Percentiles rank a stretch among this genome's conserved stretches.
These are phyloP conservation scores for Myiotriccus ornatus DNA, from an alignment of 2,797 vertebrate genomes.

Conservation along the genomic window DNA sequence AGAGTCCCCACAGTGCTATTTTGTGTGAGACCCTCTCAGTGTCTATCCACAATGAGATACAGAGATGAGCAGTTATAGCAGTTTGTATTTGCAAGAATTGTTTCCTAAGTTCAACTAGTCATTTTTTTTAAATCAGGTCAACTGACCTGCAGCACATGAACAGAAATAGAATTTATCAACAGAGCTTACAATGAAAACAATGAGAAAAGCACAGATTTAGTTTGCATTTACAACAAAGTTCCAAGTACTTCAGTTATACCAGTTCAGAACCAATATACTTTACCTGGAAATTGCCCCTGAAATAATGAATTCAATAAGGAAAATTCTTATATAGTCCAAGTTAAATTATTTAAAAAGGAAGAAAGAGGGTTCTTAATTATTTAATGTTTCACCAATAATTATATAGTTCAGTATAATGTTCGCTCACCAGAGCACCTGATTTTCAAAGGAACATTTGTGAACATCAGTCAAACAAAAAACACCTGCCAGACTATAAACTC, in stretches of 20 bases:
- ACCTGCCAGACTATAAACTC: slow-evolving; percentile 63
- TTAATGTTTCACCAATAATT: slow-evolving; percentile 72
- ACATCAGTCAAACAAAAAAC: slow-evolving; percentile 51
- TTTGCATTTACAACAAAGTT: slow-evolving; percentile 20
- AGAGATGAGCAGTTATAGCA: background rate
- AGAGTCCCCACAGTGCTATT: background rate
- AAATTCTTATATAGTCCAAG: slow-evolving; percentile 62
- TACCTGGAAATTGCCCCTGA: slow-evolving; percentile 65
- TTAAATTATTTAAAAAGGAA: slow-evolving; percentile 69
- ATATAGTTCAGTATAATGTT: slow-evolving; percentile 63
- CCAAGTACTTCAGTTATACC: slow-evolving; percentile 33
- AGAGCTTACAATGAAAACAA: background rate
- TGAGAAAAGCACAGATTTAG: background rate
- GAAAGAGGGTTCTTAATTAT: slow-evolving; percentile 73
- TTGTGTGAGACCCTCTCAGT: background rate
- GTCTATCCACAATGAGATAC: background rate
- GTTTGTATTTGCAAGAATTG: background rate
- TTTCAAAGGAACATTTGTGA: slow-evolving; percentile 65
- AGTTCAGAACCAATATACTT: slow-evolving; percentile 13
- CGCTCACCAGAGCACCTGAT: slow-evolving; percentile 58
- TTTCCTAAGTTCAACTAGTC: background rate
- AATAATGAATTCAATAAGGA: slow-evolving; percentile 71
- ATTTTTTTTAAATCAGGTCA: background rate
- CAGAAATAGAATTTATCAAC: slow-evolving; percentile 1
- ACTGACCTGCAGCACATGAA: background rate